Conservation (phyloP, 1,140 invertebrate species). For the Ericerus pela region DNA sequence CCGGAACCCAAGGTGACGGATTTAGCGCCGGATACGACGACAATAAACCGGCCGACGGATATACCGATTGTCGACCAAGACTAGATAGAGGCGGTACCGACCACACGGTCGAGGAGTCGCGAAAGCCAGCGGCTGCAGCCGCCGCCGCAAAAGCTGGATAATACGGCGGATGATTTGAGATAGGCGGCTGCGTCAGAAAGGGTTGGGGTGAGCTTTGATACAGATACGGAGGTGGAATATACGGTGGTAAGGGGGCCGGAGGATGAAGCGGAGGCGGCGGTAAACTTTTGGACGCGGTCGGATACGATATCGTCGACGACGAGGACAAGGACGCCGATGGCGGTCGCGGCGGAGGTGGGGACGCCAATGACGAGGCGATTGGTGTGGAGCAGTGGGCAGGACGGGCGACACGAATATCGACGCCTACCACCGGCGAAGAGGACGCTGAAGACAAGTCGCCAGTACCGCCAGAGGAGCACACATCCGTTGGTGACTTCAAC, state of each 20-base stretch:
- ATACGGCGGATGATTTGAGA: constrained; percentile 18
- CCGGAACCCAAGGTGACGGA: constrained; percentile 26
- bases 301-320: constrained; percentile 15
- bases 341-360: constrained; percentile 12
- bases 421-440: constrained; percentile 17
- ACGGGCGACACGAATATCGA: constrained; percentile 14
- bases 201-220: constrained; percentile 11
- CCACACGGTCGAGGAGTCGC: constrained; percentile 4
- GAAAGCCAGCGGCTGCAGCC: no score
- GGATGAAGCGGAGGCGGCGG: neutral
- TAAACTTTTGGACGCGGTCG: neutral
- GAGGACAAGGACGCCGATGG: constrained; percentile 23
- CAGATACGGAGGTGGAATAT: constrained; percentile 4
- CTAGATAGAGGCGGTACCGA: constrained; percentile 20
- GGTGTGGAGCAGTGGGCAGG: constrained; percentile 18
- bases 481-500: constrained; percentile 16
- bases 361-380: constrained; percentile 22
- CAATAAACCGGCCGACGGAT: constrained; percentile 13
- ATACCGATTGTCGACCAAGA: constrained; percentile 18
- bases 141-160: constrained; percentile 8
- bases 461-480: neutral
- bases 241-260: neutral
- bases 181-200: constrained; percentile 5
- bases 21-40: constrained; percentile 26
- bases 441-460: constrained; percentile 1